Conservation (phyloP, 2,888 invertebrate genomes). For the Strigamia crassipes region DNA sequence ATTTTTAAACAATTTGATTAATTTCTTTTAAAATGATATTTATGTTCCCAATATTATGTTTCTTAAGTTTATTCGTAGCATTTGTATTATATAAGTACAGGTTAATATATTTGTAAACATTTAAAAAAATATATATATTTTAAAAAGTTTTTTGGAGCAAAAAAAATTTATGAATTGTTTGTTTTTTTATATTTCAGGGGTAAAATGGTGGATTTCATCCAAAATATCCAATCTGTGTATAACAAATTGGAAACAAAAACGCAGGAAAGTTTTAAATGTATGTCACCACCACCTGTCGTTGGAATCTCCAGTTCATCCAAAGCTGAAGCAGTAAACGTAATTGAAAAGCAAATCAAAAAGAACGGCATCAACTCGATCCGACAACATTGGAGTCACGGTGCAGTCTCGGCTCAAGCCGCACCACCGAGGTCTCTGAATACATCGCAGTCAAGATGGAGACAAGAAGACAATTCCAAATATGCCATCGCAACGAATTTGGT, state of each 20-base stretch:
- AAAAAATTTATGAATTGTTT: too few relatives aligned
- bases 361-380: neutral
- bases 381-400: neutral
- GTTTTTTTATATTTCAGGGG: neutral
- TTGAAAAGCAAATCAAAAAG: neutral
- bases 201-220: neutral
- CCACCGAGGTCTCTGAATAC: neutral
- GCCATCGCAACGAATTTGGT: neutral
- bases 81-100: too few relatives aligned
- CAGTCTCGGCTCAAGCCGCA: neutral
- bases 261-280: neutral
- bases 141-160: too few relatives aligned
- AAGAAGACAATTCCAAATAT: neutral
- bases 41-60: neutral
- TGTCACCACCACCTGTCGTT: neutral
- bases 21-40: neutral
- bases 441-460: neutral
- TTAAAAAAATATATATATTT: too few relatives aligned
- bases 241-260: slow-evolving; percentile 1
- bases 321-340: neutral
- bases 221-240: neutral
- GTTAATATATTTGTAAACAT: too few relatives aligned
- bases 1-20: neutral
- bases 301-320: neutral
- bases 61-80: neutral